These are phyloP conservation scores for Drosophila sucinea DNA, from an alignment of 1,140 invertebrate species.

Conservation along the genomic window DNA sequence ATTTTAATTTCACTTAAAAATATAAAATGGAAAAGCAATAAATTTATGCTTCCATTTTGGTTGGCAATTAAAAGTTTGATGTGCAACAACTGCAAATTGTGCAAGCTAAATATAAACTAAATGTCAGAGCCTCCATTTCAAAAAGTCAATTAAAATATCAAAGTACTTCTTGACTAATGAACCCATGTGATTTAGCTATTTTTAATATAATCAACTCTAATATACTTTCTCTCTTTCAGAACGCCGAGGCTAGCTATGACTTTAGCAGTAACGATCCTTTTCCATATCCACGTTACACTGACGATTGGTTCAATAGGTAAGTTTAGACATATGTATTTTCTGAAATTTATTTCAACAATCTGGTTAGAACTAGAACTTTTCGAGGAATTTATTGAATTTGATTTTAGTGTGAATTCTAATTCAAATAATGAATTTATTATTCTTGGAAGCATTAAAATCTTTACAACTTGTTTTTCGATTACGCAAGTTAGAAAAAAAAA, in stretches of 20 bases:
- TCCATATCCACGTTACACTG: conserved; percentile 98
- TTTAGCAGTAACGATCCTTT: conserved; percentile 99
- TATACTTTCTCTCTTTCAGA: conserved; percentile 85
- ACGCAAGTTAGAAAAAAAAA: too few species aligned
- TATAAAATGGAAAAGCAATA: neutral
- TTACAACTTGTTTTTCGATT: too few species aligned
- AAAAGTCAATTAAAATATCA: neutral
- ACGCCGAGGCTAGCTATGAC: conserved; percentile 98
- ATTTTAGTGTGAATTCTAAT: too few species aligned
- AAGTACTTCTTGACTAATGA: neutral
- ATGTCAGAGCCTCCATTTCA: too few species aligned
- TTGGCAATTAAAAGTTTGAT: neutral
- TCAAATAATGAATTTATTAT: too few species aligned
- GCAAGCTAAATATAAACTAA: neutral
- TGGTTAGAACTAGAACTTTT: too few species aligned
- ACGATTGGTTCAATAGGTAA: conserved; percentile 99
- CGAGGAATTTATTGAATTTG: too few species aligned
- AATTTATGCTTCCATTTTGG: neutral
- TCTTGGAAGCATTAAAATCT: too few species aligned
- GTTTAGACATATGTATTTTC: conserved; percentile 29
- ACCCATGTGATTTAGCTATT: neutral
- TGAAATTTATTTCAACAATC: neutral
- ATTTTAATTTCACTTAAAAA: too few species aligned
- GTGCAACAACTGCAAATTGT: neutral
- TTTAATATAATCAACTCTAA: too few species aligned